Evolutionary conservation across 2,888 invertebrate genomes (phyloP), one percentile per base, ranked within the genome.

Genomic region (Dasysyrphus tricinctus): DNA sequence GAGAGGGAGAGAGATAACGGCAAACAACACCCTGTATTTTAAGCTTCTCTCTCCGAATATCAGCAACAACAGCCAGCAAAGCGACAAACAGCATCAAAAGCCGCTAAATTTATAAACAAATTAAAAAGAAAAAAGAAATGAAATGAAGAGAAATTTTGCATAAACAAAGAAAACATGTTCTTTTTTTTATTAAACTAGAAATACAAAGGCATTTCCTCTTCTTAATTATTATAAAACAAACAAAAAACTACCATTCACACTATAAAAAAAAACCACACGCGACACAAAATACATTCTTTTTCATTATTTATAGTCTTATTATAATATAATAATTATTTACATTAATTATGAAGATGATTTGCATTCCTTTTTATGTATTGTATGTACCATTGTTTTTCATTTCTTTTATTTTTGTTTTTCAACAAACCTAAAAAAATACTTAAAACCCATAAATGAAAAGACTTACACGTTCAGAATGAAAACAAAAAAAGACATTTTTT

Each of bases 161-260:
- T 82, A 87, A 79, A 82, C 57, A 88, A 90, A 90, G 37, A 90
- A 90, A 65, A 67, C 88, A 90, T 89, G 89, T 88, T 80, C 72
- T 77, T 87, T 80, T 82, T 81, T 80, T 80, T 79, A 61, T 73
- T 75, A 72, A 65, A 80, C 29, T 69, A 77, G 85, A 88, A 86
- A 76, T 34, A 49, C 49, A 73, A 78, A 77, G 63, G 70, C 81
- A 81, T 81, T 86, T 86, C 85, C 77, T 78, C 81, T 80, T 82
- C 39, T 84, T 73, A 73, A 39, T 42, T 39, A 61, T 61, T 24
- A 54, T 61, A 70, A 74, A 47, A 70, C 0, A 19, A 54, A 67
- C 47, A 80, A 54, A 61, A 57, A 54, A 49, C 80, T 54, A 80
- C 75, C 69, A 80, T 76, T 49, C 74, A 67, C 75, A 69, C 59